Evolutionary conservation across 2,797 vertebrate genomes (phyloP), one percentile per base, ranked within the genome.

Genomic region (Varecia variegata): DNA sequence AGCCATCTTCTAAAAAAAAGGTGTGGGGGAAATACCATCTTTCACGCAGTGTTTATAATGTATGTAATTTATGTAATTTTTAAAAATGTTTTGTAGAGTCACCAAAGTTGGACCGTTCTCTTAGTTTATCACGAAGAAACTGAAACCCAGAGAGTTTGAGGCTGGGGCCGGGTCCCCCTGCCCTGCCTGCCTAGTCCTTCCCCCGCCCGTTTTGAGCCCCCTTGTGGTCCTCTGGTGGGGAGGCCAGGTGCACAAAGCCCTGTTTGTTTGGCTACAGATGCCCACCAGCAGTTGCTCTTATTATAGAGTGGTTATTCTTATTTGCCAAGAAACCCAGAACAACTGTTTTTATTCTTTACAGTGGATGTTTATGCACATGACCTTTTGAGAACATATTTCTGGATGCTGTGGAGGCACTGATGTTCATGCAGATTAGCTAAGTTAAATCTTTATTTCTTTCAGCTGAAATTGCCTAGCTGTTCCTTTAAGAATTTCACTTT

Each of bases 271-370:
- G 5, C 45, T 18, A 21, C 90, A 47, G 88, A 81, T 76, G 70
- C 8, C 15, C 68, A 52, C 21, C 60, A 58, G 83, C 58, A 84
- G 52, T 94, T 92, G 94, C 88, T 98, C 5, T 38, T 3, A 21
- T 10, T 83, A 81, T 56, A 25, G 83, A 97, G 50, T 83, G 7
- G 68, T 82, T 90, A 17, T 93, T 74, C 82, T 3, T 85, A 5
- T 76, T 96, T 97, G 90, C 94, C 47, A 90, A 60, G 92, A 74
- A 79, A 8, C 27, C 0, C 60, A 81, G 85, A 90, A 93, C 97
- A 97, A 95, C 97, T 96, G 96, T 97, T 97, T 97, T 84, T 94
- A 94, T 95, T 89, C 43, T 93, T 90, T 90, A 56, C 93, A 76
- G 54, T 95, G 97, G 62, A 20, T 76, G 71, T 94, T 96, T 88